Evolutionary conservation across 2,113 vertebrate species (phyloP).

Genomic region (Noturus placidus): DNA sequence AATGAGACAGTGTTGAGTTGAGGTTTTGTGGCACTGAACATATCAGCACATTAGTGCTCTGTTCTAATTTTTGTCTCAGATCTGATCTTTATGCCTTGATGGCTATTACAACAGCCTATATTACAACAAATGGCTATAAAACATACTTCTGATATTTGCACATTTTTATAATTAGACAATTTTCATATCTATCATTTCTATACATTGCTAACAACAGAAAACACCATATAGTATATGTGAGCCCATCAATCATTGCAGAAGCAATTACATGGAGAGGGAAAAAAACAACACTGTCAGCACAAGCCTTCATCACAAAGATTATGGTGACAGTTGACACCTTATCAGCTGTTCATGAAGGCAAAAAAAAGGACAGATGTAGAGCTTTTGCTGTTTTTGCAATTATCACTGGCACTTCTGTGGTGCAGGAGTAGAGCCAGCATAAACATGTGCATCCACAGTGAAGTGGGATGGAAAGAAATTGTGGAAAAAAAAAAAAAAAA

Average conservation of each 20-base stretch:
- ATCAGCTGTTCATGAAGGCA: slow-evolving; percentile 5
- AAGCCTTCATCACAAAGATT: not conserved
- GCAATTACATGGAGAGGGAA: not conserved
- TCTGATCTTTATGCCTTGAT: not conserved
- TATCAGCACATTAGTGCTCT: not conserved
- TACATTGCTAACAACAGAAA: not conserved
- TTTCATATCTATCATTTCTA: not conserved
- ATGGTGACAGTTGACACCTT: slow-evolving; percentile 2
- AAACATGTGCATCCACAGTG: not conserved
- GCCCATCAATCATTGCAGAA: not conserved
- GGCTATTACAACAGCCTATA: no score
- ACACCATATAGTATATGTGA: not conserved
- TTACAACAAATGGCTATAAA: no score
- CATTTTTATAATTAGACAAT: not conserved
- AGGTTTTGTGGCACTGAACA: not conserved
- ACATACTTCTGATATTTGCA: not conserved
- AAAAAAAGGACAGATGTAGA: not conserved
- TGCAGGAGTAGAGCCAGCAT: not conserved
- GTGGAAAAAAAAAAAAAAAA: not conserved
- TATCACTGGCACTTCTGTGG: not conserved
- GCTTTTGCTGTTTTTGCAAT: not conserved
- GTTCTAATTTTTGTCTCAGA: not conserved
- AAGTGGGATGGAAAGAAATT: not conserved
- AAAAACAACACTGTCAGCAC: not conserved
- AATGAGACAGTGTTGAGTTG: not conserved